These are phyloP conservation scores for Charaxes varanes DNA, from an alignment of 1,140 invertebrate species.

Conservation along the genomic window DNA sequence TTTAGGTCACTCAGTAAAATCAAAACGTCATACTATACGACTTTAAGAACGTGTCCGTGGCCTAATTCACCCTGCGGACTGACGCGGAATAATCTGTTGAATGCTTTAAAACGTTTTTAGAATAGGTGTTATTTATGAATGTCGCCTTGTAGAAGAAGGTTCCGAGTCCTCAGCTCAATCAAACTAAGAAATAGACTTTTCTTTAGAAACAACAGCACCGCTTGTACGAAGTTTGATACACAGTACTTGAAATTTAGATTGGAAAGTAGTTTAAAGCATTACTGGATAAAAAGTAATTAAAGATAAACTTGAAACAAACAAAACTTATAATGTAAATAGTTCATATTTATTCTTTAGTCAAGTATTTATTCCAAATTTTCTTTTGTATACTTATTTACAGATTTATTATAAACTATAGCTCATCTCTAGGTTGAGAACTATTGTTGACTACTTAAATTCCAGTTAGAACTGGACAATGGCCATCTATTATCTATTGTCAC, in stretches of 20 bases:
- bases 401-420: neutral
- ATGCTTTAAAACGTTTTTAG: slow-evolving; percentile 1
- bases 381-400: neutral
- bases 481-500: slow-evolving; percentile 5
- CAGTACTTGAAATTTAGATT: too few relatives aligned
- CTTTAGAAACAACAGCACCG: too few relatives aligned
- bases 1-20: slow-evolving; percentile 9
- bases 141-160: too few relatives aligned
- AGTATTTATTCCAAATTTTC: neutral
- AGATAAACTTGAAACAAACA: too few relatives aligned
- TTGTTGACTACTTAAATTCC: slow-evolving; percentile 8
- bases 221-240: too few relatives aligned
- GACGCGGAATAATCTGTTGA: slow-evolving; percentile 5
- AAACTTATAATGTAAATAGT: too few relatives aligned
- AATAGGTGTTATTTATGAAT: neutral
- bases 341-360: too few relatives aligned
- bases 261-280: too few relatives aligned
- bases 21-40: slow-evolving; percentile 6
- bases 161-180: too few relatives aligned
- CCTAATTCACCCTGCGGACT: slow-evolving; percentile 3
- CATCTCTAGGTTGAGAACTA: neutral
- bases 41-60: slow-evolving; percentile 5
- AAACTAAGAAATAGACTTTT: too few relatives aligned
- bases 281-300: too few relatives aligned
- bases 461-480: slow-evolving; percentile 10